These are phyloP conservation scores for Pseudomyrmex dendroicus DNA, from an alignment of 1,140 invertebrate genomes.

Conservation along the genomic window DNA sequence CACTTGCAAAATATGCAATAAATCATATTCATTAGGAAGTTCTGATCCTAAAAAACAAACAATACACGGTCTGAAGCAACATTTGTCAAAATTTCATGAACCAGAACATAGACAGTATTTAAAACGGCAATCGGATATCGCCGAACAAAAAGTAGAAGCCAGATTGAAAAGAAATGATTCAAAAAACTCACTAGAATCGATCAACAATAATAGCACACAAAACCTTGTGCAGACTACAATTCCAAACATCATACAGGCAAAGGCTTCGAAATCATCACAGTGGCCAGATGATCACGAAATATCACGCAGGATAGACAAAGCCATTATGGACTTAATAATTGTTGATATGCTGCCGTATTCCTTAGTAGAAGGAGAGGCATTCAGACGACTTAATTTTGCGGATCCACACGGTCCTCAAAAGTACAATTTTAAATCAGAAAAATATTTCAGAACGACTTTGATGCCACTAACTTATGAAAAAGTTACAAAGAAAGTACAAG, in stretches of 20 bases:
- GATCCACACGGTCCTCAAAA: not conserved
- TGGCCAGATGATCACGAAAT: slow-evolving; percentile 5
- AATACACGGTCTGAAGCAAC: not conserved
- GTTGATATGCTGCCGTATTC: not conserved
- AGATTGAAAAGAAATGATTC: not conserved
- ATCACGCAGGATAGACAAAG: slow-evolving; percentile 3
- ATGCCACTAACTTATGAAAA: slow-evolving; percentile 9
- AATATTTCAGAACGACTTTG: not conserved
- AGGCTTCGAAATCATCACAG: not conserved
- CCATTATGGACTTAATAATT: slow-evolving; percentile 21
- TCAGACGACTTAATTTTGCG: not conserved
- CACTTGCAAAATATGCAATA: not conserved
- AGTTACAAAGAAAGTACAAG: not conserved
- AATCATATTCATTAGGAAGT: slow-evolving; percentile 2
- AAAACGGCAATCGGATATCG: not conserved
- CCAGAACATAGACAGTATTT: not conserved
- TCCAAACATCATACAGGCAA: not conserved
- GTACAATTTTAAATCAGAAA: not conserved
- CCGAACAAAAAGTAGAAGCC: not conserved
- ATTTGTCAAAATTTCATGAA: slow-evolving; percentile 5
- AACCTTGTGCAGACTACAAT: not conserved
- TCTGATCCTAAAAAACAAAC: not conserved
- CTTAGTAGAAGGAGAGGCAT: not conserved
- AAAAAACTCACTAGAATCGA: not conserved
- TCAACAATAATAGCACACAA: not conserved